A percentile compares a stretch with the other conserved stretches of the same genome.
These are phyloP conservation scores for Heliconius sara DNA, from an alignment of 2,888 invertebrate genomes.

Conservation along the genomic window DNA sequence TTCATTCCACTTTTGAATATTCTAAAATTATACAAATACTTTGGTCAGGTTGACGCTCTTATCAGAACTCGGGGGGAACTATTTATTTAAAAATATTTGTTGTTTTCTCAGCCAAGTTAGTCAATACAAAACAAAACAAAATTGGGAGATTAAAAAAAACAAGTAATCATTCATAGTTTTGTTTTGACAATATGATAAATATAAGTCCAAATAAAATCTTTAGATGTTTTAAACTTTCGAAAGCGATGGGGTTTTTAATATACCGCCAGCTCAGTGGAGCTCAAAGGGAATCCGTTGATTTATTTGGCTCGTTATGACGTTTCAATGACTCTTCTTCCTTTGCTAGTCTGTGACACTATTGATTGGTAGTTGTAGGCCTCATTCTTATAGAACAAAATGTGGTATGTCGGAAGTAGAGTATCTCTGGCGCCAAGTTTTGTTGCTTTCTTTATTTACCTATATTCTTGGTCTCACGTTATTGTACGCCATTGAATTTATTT, in stretches of 20 bases:
- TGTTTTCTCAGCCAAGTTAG: too few species aligned
- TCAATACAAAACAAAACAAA: too few species aligned
- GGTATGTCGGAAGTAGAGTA: constrained; percentile 23
- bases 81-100: too few species aligned
- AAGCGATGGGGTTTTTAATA: constrained; percentile 31
- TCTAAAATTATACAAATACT: too few species aligned
- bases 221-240: constrained; percentile 20
- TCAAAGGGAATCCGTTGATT: constrained; percentile 53
- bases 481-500: neutral
- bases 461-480: neutral
- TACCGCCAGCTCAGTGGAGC: constrained; percentile 30
- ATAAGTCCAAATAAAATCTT: constrained; percentile 6
- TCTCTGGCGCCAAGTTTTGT: constrained; percentile 23
- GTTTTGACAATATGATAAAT: constrained; percentile 22
- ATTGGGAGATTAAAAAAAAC: neutral
- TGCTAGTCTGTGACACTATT: constrained; percentile 49
- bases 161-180: neutral
- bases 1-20: too few species aligned
- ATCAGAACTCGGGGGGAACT: too few species aligned
- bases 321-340: constrained; percentile 53
- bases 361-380: constrained; percentile 39
- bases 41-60: too few species aligned
- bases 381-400: constrained; percentile 14
- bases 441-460: constrained; percentile 8
- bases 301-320: constrained; percentile 56